Percentiles rank a stretch among this genome's conserved stretches.
These are phyloP conservation scores for Thyatira batis DNA, from an alignment of 2,888 invertebrate species.

Conservation along the genomic window DNA sequence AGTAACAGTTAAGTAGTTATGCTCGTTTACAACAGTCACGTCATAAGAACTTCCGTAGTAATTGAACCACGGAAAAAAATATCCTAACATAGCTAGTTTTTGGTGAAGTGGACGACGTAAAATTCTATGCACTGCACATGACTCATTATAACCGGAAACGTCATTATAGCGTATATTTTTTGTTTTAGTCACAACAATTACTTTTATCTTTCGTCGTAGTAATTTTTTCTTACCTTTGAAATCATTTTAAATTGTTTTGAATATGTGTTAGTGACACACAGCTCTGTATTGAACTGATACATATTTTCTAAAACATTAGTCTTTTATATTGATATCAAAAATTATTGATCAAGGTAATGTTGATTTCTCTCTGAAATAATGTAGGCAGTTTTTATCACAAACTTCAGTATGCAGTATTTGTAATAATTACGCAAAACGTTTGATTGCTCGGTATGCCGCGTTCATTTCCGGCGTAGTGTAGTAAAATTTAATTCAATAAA, in stretches of 20 bases:
- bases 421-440: conserved; percentile 17
- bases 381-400: conserved; percentile 20
- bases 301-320: conserved; percentile 21
- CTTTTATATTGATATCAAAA: conserved; percentile 44
- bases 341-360: conserved; percentile 34
- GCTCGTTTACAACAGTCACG: no score
- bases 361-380: conserved; percentile 28
- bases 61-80: no score
- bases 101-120: no score
- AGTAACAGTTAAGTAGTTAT: no score
- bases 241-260: conserved; percentile 37
- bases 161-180: no score
- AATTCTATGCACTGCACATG: no score
- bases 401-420: conserved; percentile 22
- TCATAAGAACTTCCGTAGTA: no score
- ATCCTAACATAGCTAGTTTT: no score
- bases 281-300: conserved; percentile 36
- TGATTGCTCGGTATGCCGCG: background rate
- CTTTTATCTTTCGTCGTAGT: no score
- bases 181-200: no score
- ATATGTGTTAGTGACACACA: conserved; percentile 16
- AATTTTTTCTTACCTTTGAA: conserved; percentile 39
- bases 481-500: background rate
- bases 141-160: no score
- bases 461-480: background rate